Conservation (phyloP, 2,113 vertebrate species). For the western clawed frog (Xenopus tropicalis) region UCB_Xtro_10.0 CM004447.2:59856001-59856500, state of each 20-base stretch:
- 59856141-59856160: constrained; percentile 55
- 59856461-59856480: constrained; percentile 93
- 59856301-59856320: constrained; percentile 96
- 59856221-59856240: constrained; percentile 72
- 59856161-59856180: constrained; percentile 51
- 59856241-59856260: constrained; percentile 63
- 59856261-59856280: constrained; percentile 60
- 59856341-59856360: constrained; percentile 88
- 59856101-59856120: constrained; percentile 63
- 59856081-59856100: constrained; percentile 81
- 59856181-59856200: constrained; percentile 45
- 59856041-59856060: constrained; percentile 56
- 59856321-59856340: constrained; percentile 96
- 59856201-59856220: constrained; percentile 79
- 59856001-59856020: constrained; percentile 98
- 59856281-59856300: constrained; percentile 74
- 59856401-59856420: constrained; percentile 97
- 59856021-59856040: constrained; percentile 81
- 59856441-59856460: constrained; percentile 92
- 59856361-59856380: constrained; percentile 96
- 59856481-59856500: constrained; percentile 95
- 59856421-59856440: constrained; percentile 98
- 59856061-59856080: constrained; percentile 65
- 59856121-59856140: constrained; percentile 58
- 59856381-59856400: constrained; percentile 97